Conservation (phyloP, 92 coral and sea anemone genomes). For the Bergia sp. region DNA sequence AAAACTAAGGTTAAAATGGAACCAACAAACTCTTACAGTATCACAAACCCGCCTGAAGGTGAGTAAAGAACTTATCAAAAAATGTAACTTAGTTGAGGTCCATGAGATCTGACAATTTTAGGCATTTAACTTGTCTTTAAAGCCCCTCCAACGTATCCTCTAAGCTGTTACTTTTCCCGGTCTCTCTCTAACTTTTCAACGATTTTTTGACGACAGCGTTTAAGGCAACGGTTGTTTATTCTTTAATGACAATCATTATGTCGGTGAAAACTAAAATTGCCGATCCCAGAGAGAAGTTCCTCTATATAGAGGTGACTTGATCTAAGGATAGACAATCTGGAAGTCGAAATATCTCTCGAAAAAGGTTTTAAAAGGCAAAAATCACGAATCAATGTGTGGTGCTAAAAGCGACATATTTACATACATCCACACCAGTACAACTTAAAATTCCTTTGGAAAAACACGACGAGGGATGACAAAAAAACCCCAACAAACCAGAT, state of each 20-base stretch:
- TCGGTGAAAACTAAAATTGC: background rate
- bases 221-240: constrained; percentile 4
- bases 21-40: background rate
- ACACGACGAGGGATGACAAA: background rate
- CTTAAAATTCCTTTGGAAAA: background rate
- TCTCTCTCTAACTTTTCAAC: constrained; percentile 23
- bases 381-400: background rate
- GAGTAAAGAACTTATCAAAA: background rate
- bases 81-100: background rate
- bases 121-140: constrained; percentile 12
- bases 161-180: background rate
- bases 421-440: too few relatives aligned
- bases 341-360: background rate
- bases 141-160: constrained; percentile 15
- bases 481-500: background rate
- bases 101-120: background rate
- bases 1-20: background rate
- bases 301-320: background rate
- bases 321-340: background rate
- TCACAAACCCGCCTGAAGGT: constrained; percentile 2
- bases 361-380: too few relatives aligned
- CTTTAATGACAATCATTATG: background rate
- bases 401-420: too few relatives aligned
- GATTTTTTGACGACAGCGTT: background rate
- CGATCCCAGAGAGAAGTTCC: background rate